Percentiles rank a stretch among this genome's conserved stretches.
Conservation (phyloP, 2,888 invertebrate species). For the Drosophila antonietae region DNA sequence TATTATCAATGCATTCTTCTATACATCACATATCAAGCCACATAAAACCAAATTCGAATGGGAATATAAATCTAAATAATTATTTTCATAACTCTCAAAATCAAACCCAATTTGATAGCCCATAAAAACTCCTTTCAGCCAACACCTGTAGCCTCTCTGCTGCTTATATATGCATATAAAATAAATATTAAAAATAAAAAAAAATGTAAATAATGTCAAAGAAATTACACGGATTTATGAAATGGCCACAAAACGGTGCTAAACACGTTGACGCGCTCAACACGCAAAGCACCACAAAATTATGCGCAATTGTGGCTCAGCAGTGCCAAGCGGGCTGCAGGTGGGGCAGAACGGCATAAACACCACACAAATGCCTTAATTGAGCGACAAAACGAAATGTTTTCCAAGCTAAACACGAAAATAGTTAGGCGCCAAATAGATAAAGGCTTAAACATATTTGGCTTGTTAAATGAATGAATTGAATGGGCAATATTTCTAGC, state of each 20-base stretch:
- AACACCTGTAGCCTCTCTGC: not conserved
- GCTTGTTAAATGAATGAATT: too few species aligned
- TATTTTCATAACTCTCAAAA: not conserved
- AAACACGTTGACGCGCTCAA: conserved; percentile 73
- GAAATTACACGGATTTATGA: conserved; percentile 68
- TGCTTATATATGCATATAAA: not conserved
- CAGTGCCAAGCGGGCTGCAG: not conserved
- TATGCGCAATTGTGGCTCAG: conserved; percentile 30
- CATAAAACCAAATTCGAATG: not conserved
- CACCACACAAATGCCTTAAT: conserved; percentile 43
- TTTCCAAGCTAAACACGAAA: conserved; percentile 35
- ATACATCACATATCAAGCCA: too few species aligned
- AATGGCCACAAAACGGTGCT: conserved; percentile 76
- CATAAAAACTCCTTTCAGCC: conserved; percentile 2
- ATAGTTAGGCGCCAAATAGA: conserved; percentile 13
- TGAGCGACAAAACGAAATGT: conserved; percentile 56
- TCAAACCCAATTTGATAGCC: not conserved
- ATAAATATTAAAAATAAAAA: conserved; percentile 10
- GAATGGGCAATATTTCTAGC: not conserved
- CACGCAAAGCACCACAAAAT: conserved; percentile 67
- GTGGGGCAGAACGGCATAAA: conserved; percentile 6
- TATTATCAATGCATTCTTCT: too few species aligned
- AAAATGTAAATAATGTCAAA: conserved; percentile 39
- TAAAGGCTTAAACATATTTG: not conserved
- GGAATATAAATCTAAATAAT: not conserved